Evolutionary conservation across 2,113 vertebrate genomes (phyloP).

Genomic region (Pleuronectes platessa): DNA sequence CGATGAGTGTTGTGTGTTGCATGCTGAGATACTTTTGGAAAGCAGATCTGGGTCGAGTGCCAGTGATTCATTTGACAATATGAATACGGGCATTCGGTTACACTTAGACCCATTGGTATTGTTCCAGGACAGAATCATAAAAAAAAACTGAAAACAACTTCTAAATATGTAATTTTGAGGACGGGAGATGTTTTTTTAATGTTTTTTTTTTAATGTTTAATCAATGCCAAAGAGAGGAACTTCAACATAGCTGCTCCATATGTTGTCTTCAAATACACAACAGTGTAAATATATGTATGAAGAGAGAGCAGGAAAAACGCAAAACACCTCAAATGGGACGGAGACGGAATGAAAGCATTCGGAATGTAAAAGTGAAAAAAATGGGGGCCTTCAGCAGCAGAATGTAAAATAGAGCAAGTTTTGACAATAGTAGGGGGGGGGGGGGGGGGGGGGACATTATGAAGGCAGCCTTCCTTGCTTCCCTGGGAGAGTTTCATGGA

Average conservation of each 20-base stretch:
- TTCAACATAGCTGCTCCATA: conserved; percentile 23
- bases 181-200: background rate
- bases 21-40: conserved; percentile 65
- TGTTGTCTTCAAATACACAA: conserved; percentile 5
- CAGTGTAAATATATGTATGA: conserved; percentile 42
- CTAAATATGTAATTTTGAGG: background rate
- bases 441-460: conserved; percentile 51
- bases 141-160: background rate
- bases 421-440: conserved; percentile 62
- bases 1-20: conserved; percentile 54
- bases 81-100: conserved; percentile 53
- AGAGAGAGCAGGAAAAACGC: conserved; percentile 16
- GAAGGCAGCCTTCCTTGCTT: conserved; percentile 65
- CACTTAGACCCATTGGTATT: conserved; percentile 23
- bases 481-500: conserved; percentile 75
- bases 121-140: conserved; percentile 30
- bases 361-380: conserved; percentile 18
- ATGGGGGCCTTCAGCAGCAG: conserved; percentile 34
- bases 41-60: conserved; percentile 55
- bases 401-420: conserved; percentile 71
- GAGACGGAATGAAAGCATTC: conserved; percentile 34
- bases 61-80: conserved; percentile 60
- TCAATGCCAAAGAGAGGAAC: conserved; percentile 1
- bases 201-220: background rate
- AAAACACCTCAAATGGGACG: conserved; percentile 39